Evolutionary conservation across 1,140 invertebrate genomes (phyloP).

Genomic region (Lethrus apterus): DNA sequence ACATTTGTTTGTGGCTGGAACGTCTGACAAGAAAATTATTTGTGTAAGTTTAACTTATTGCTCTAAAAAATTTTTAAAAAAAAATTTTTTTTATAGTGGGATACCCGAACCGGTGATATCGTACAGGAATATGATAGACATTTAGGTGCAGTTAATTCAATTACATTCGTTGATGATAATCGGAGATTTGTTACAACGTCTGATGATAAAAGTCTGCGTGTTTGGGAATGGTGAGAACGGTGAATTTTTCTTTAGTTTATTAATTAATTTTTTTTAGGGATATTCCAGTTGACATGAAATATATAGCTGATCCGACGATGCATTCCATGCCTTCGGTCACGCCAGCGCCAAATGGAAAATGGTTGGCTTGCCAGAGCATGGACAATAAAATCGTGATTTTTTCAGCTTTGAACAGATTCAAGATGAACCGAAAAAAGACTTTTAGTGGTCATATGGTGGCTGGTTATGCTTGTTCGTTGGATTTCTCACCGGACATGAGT

Average conservation of each 20-base stretch:
- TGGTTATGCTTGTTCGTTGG: constrained; percentile 94
- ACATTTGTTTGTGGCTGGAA: constrained; percentile 95
- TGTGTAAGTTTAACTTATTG: constrained; percentile 62
- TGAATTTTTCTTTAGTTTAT: background rate
- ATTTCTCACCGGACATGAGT: constrained; percentile 99
- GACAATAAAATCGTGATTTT: constrained; percentile 99
- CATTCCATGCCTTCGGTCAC: constrained; percentile 98
- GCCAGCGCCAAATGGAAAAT: constrained; percentile 93
- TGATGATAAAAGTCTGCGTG: constrained; percentile 96
- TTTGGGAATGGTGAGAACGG: constrained; percentile 89
- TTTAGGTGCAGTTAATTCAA: constrained; percentile 96
- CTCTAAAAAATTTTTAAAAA: constrained; percentile 13
- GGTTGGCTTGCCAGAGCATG: constrained; percentile 98
- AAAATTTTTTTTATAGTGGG: constrained; percentile 68
- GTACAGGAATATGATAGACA: constrained; percentile 99
- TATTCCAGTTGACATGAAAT: constrained; percentile 99
- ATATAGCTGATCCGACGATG: constrained; percentile 99
- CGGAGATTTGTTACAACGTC: constrained; percentile 96
- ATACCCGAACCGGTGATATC: constrained; percentile 87
- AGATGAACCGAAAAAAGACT: constrained; percentile 95
- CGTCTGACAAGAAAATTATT: constrained; percentile 96
- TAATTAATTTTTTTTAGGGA: constrained; percentile 56
- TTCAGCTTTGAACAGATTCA: constrained; percentile 93
- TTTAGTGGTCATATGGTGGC: constrained; percentile 99
- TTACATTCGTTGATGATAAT: constrained; percentile 99